A percentile compares a stretch with the other conserved stretches of the same genome.
Conservation (phyloP, 2,888 invertebrate genomes). For the Actias luna region DNA sequence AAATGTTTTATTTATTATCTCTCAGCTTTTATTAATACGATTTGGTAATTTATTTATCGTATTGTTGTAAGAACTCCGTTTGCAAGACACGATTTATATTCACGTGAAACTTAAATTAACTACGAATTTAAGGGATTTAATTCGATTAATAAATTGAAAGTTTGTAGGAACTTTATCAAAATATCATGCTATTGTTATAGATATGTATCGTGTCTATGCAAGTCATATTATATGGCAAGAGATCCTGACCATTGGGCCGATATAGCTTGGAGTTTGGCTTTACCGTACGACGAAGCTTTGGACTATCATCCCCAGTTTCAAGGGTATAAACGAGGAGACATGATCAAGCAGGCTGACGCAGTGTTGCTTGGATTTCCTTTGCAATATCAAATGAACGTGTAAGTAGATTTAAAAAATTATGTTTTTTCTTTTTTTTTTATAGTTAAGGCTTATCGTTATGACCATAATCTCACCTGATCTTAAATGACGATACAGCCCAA, state of each 20-base stretch:
- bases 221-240: slow-evolving; percentile 60
- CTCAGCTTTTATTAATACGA: neutral
- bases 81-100: too few relatives aligned
- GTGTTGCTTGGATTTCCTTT: slow-evolving; percentile 82
- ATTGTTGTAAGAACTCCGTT: neutral
- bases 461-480: too few relatives aligned
- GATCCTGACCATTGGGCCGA: slow-evolving; percentile 70
- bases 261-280: slow-evolving; percentile 75
- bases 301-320: slow-evolving; percentile 83
- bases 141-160: neutral
- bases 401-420: slow-evolving; percentile 27
- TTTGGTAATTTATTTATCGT: neutral
- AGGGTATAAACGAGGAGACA: slow-evolving; percentile 67
- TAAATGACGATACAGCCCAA: too few relatives aligned
- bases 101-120: too few relatives aligned
- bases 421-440: too few relatives aligned
- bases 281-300: slow-evolving; percentile 70
- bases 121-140: too few relatives aligned
- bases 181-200: slow-evolving; percentile 38
- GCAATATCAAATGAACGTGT: slow-evolving; percentile 79
- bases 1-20: neutral
- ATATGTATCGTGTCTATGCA: slow-evolving; percentile 72
- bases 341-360: slow-evolving; percentile 83
- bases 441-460: too few relatives aligned
- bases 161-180: too few relatives aligned